These are phyloP conservation scores for Diadumene lineata DNA, from an alignment of 92 coral and sea anemone species.

Conservation along the genomic window DNA sequence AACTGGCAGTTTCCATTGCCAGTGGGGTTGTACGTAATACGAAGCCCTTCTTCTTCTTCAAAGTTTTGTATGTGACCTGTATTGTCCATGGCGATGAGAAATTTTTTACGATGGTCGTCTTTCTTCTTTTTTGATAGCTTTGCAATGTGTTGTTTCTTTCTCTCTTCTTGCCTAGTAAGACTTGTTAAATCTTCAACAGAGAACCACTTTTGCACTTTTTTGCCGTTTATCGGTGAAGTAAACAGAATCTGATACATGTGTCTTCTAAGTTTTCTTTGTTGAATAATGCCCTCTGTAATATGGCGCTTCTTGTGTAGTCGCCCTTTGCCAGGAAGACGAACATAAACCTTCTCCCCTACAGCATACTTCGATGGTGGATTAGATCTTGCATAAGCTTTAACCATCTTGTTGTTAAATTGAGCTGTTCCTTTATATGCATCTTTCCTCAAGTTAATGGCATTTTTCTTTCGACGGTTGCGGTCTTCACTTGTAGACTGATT, in stretches of 20 bases:
- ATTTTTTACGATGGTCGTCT: conserved; percentile 13
- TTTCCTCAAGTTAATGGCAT: not conserved
- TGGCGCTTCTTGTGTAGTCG: conserved; percentile 28
- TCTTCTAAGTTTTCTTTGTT: conserved; percentile 15
- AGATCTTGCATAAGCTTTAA: conserved; percentile 24
- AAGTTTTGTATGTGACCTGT: conserved; percentile 15
- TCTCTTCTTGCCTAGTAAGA: conserved; percentile 42
- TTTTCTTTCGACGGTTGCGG: conserved; percentile 6
- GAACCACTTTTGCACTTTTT: conserved; percentile 36
- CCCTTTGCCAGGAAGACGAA: conserved; percentile 29
- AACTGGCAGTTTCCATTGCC: conserved; percentile 47
- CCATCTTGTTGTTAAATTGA: conserved; percentile 25
- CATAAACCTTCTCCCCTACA: conserved; percentile 37
- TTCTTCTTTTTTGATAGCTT: conserved; percentile 22
- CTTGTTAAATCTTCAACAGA: conserved; percentile 36
- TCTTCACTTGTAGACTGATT: conserved; percentile 8
- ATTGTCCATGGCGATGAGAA: conserved; percentile 25
- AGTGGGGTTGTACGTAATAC: conserved; percentile 36
- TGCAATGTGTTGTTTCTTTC: conserved; percentile 21
- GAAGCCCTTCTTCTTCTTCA: conserved; percentile 41
- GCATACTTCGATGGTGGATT: conserved; percentile 48
- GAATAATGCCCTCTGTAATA: conserved; percentile 29
- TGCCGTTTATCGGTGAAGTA: conserved; percentile 25
- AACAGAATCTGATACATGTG: conserved; percentile 20
- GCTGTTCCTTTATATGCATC: conserved; percentile 30